Base-by-base conservation (phyloP, 2,113 vertebrate species). In the Melierax canorus region DNA sequence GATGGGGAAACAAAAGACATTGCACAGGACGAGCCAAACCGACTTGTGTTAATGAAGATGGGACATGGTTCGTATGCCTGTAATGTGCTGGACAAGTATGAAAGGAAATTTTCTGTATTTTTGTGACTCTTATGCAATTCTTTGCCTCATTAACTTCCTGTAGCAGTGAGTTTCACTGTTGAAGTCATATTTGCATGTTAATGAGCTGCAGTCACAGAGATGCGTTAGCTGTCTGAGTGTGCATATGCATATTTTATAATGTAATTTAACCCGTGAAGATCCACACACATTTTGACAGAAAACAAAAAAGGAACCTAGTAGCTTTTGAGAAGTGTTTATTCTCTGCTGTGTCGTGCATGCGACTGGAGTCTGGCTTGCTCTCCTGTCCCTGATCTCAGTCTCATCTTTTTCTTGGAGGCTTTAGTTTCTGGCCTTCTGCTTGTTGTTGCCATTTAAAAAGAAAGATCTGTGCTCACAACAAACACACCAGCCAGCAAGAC, bases 131-230 rank as follows among this genome's bases (percentile, higher is more conserved):
- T 91, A 29, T 1, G 36, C 86, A 75, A 77, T 85, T 75, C 92
- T 96, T 64, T 78, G 89, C 92, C 88, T 96, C 91, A 77, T 92
- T 93, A 94, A 48, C 63, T 87, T 92, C 67, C 67, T 45, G 79
- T 36, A 77, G 86, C 88, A 83, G 45, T 6, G 86, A 88, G 63
- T 68, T 83, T 32, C 71, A 16, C 4, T 66, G 88, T 22, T 60
- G 30, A 45, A 71, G 79, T 59, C 16, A 2, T 50, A 75, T 93
- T 81, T 94, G 87, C 92, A 90, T 94, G 90, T 84, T 96, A 94
- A 96, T 85, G 80, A 96, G 90, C 89, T 88, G 95, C 95, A 86
- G 72, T 21, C 14, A 5, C 84, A 59, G 34, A 34, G 86, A 19
- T 2, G 11, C 11, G 6, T 76, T 73, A 36, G 67, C 36, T 6